phyloP scores from a whole-genome alignment of 2,113 vertebrate species.

The Pelecanus crispus region DNA sequence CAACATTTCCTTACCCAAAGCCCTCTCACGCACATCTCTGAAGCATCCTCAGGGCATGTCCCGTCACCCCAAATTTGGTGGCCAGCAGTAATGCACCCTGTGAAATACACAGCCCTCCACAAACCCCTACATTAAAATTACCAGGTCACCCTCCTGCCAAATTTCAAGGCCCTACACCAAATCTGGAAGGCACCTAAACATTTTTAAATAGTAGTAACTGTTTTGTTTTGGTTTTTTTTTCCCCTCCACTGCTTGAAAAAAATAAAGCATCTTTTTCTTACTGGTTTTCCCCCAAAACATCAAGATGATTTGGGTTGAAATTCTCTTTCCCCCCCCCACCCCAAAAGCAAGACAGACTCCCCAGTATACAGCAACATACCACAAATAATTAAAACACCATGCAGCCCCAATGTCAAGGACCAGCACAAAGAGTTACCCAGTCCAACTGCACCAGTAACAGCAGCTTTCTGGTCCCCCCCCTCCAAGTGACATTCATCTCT shows the following conservation, averaged over 20 bases:
- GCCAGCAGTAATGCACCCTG: fast-evolving
- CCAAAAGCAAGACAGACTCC: neutral
- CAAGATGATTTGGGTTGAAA: neutral
- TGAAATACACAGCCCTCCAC: neutral
- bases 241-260: neutral
- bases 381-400: too few species aligned
- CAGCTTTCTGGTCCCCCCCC: neutral
- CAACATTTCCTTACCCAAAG: neutral
- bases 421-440: neutral
- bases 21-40: fast-evolving
- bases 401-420: neutral
- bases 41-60: too few species aligned
- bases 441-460: neutral
- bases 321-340: neutral
- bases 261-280: neutral
- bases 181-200: neutral
- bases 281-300: neutral
- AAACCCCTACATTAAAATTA: neutral
- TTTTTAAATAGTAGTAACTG: neutral
- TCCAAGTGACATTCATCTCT: fast-evolving
- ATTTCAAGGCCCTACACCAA: neutral
- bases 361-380: neutral
- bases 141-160: neutral
- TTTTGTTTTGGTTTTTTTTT: fast-evolving
- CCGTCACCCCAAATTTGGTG: neutral